Base-by-base conservation (phyloP, 1,140 invertebrate species). In the Diachasmimorpha longicaudata region DNA sequence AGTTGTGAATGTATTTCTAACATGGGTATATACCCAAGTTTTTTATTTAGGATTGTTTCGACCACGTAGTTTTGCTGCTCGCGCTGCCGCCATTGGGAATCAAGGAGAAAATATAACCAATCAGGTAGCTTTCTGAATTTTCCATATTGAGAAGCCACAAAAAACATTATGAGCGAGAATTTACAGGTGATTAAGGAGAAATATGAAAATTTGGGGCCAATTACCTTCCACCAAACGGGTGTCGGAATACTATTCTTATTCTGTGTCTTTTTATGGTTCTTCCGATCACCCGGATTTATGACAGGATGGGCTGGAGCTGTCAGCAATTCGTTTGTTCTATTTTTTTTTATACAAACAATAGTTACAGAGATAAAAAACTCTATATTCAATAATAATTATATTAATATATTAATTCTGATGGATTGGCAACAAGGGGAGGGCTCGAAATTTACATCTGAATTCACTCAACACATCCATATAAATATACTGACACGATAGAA, bases 211-310 rank as follows among this genome's bases (percentile, higher is more conserved):
- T 90, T 97, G 63, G 96, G 96, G 39, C 91, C 91, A 0, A 91
- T 95, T 84, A 93, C 89, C 55, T 95, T 93, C 86, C 95, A 97
- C 75, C 96, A 98, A 88, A 89, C 83, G 67, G 90, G 91, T 14
- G 94, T 96, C 0, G 91, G 93, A 13, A 76, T 91, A 0, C 88
- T 96, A n/a, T 98, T 98, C 83, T 83, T 94, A 1, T 76, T 93
- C 1, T 91, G 96, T n/a, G 92, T 97, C 5, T 78, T 94, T 68
- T 89, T 97, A 79, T 97, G 96, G 93, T 92, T 97, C 83, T 95
- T 96, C 84, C 91, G 95, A 58, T 92, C 93, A 69, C 96, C 96
- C 0, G 93, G 94, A 37, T 95, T 96, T 81, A 91, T 96, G 70
- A 82, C 87, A 0, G 95, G 95, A 44, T 96, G 95, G 93, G 90